A percentile compares a stretch with the other conserved stretches of the same genome.
Evolutionary conservation across 2,113 vertebrate genomes (phyloP).

Genomic region (Triplophysa rosa): DNA sequence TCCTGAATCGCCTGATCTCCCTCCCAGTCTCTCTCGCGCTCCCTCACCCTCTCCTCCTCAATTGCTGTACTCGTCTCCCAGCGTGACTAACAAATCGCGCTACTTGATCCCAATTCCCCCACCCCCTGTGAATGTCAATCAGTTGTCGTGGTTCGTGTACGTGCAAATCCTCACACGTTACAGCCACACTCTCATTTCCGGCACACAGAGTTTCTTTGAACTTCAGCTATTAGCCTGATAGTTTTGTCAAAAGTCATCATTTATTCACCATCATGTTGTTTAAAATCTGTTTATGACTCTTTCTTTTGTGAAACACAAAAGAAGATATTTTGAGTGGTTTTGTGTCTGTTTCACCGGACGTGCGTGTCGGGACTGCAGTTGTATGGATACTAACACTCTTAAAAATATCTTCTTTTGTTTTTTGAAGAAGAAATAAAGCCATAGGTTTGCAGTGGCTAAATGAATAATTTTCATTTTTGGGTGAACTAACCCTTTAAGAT

Average conservation of each 20-base stretch:
- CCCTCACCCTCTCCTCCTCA: conserved; percentile 56
- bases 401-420: too few relatives aligned
- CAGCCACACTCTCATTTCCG: not conserved
- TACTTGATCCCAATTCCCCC: not conserved
- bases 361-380: too few relatives aligned
- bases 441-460: too few relatives aligned
- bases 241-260: too few relatives aligned
- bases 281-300: too few relatives aligned
- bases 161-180: conserved; percentile 3
- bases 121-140: conserved; percentile 60
- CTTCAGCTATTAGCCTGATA: conserved; percentile 31
- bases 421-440: too few relatives aligned
- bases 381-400: too few relatives aligned
- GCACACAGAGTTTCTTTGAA: not conserved
- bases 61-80: conserved; percentile 70
- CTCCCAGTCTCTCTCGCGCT: conserved; percentile 40
- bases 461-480: too few relatives aligned
- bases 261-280: too few relatives aligned
- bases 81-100: conserved; percentile 62
- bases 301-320: too few relatives aligned
- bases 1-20: conserved; percentile 41
- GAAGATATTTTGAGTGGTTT: too few relatives aligned
- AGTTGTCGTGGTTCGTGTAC: conserved; percentile 13
- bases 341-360: too few relatives aligned
- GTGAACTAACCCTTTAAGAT: not conserved